Percentiles rank a stretch among this genome's conserved stretches.
phyloP scores from a whole-genome alignment of 2,797 vertebrate genomes.

The Macropus fuliginosus region DNA sequence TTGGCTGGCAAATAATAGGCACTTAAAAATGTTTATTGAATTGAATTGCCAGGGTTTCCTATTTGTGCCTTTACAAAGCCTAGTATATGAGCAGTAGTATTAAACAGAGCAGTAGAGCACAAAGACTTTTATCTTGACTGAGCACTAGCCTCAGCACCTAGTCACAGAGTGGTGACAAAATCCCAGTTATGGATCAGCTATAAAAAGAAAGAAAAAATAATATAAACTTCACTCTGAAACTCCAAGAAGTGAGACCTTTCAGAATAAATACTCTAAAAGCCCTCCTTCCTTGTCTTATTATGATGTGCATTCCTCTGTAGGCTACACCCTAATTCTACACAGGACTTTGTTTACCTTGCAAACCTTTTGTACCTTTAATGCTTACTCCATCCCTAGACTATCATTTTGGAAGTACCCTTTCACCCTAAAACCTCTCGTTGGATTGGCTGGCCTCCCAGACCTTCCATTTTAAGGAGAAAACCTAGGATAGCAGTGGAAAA shows the following conservation, averaged over 20 bases:
- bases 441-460: background rate
- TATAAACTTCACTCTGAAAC: background rate
- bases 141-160: background rate
- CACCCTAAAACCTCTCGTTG: background rate
- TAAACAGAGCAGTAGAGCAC: background rate
- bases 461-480: background rate
- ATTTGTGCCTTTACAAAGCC: background rate
- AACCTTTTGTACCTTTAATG: background rate
- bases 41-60: background rate
- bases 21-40: background rate
- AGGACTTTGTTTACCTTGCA: background rate
- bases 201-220: conserved; percentile 46
- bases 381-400: background rate
- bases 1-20: background rate
- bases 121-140: background rate
- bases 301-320: background rate
- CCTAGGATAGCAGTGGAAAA: background rate
- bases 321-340: background rate
- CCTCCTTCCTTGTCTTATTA: background rate
- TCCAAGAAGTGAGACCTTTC: background rate
- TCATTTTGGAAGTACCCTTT: background rate
- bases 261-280: background rate
- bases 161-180: conserved; percentile 36
- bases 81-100: background rate
- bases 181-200: background rate